phyloP scores from a whole-genome alignment of 2,797 vertebrate genomes.

The Amphiprion clarkii region DNA sequence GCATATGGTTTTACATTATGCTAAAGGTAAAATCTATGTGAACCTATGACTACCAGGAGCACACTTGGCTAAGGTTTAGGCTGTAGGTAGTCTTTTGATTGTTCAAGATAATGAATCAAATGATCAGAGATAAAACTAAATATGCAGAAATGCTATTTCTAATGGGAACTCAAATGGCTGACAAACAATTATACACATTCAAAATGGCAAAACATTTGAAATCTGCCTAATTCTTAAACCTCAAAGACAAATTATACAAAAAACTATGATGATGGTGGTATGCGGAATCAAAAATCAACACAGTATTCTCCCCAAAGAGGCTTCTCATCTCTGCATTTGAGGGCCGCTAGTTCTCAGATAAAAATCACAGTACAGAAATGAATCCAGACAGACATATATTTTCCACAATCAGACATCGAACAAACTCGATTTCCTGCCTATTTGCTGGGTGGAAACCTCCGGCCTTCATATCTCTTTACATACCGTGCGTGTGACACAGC shows the following conservation, averaged over 20 bases:
- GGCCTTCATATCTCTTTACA: constrained; percentile 38
- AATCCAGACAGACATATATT: not conserved
- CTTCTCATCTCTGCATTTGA: not conserved
- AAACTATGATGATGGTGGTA: too few relatives aligned
- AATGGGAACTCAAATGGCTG: not conserved
- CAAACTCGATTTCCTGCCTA: not conserved
- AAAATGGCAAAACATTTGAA: not conserved
- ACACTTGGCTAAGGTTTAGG: too few relatives aligned
- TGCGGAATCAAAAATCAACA: too few relatives aligned
- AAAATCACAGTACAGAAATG: not conserved
- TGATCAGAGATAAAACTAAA: not conserved
- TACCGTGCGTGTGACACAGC: constrained; percentile 32
- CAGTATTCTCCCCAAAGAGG: not conserved
- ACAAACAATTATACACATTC: too few relatives aligned
- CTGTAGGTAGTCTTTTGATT: not conserved
- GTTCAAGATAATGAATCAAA: not conserved
- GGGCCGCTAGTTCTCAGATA: not conserved
- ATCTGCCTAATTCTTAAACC: not conserved
- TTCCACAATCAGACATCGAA: not conserved
- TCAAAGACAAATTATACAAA: too few relatives aligned
- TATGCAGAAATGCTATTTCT: not conserved
- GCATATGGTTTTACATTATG: too few relatives aligned
- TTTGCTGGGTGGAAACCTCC: not conserved
- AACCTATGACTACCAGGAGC: too few relatives aligned
- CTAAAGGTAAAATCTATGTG: too few relatives aligned